phyloP scores from a whole-genome alignment of 2,113 vertebrate genomes.

The Entomyzon cyanotis region DNA sequence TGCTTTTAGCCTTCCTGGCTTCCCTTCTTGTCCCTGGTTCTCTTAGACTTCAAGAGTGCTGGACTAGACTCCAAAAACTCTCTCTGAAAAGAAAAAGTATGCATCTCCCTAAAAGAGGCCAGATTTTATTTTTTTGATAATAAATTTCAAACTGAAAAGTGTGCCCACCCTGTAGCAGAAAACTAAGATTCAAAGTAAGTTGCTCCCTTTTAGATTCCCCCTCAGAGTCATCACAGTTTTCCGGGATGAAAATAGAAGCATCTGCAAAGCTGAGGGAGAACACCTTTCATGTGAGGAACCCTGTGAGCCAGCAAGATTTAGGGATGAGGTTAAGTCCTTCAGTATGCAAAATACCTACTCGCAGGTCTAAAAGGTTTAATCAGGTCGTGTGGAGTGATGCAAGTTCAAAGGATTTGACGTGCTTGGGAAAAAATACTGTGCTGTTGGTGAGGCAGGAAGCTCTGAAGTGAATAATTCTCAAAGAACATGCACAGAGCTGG shows the following conservation, averaged over 20 bases:
- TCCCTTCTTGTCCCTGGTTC: background rate
- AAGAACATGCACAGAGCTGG: background rate
- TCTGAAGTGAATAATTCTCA: constrained; percentile 14
- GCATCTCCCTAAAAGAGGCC: background rate
- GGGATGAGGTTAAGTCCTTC: background rate
- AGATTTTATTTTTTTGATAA: background rate
- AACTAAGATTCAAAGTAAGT: background rate
- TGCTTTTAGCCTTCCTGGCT: background rate
- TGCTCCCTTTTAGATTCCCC: background rate
- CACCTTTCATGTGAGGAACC: background rate
- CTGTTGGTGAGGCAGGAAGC: background rate
- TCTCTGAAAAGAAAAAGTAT: background rate
- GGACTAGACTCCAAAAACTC: background rate
- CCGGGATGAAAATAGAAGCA: background rate
- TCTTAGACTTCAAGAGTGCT: background rate
- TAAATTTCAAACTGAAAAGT: background rate
- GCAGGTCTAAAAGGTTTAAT: constrained; percentile 7
- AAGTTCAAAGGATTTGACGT: background rate
- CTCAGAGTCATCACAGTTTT: background rate
- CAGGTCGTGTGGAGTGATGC: background rate
- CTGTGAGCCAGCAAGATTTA: background rate
- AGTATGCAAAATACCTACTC: constrained; percentile 1
- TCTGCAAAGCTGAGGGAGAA: background rate
- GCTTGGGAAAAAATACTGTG: background rate
- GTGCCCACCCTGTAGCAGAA: background rate